These are phyloP conservation scores for Amphipoea lucens DNA, from an alignment of 2,888 invertebrate genomes.

Conservation along the genomic window DNA sequence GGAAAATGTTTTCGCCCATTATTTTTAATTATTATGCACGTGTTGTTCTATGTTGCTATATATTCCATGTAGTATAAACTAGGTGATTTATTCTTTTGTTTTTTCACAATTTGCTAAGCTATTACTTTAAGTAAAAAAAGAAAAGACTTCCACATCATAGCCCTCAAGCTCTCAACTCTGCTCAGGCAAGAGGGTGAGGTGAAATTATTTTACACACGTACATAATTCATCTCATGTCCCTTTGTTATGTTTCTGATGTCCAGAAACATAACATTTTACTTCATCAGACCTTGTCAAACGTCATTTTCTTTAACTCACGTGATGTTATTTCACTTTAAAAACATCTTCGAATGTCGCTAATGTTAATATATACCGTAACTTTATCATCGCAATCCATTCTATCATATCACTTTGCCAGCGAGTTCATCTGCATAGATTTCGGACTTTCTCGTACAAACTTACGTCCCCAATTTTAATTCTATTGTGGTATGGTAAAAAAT, in stretches of 20 bases:
- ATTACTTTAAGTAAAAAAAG: no score
- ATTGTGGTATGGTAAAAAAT: not conserved
- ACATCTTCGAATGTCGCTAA: not conserved
- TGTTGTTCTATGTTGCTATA: not conserved
- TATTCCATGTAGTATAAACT: not conserved
- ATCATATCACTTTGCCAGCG: not conserved
- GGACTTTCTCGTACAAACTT: no score
- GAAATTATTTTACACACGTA: not conserved
- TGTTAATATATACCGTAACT: not conserved
- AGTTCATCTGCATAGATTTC: not conserved
- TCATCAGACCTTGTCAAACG: not conserved
- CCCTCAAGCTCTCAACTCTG: no score
- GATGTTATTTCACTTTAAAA: not conserved
- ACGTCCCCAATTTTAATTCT: not conserved
- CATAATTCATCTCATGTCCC: not conserved
- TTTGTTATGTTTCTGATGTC: not conserved
- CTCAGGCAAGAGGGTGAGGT: no score
- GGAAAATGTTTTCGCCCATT: not conserved
- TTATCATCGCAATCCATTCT: not conserved
- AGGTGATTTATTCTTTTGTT: not conserved
- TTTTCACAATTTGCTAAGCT: not conserved
- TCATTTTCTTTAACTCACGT: not conserved
- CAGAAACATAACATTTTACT: not conserved
- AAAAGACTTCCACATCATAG: no score
- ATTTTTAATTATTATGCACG: constrained; percentile 5